Evolutionary conservation across 2,888 invertebrate species (phyloP).

Genomic region (Ormyrus thymus): DNA sequence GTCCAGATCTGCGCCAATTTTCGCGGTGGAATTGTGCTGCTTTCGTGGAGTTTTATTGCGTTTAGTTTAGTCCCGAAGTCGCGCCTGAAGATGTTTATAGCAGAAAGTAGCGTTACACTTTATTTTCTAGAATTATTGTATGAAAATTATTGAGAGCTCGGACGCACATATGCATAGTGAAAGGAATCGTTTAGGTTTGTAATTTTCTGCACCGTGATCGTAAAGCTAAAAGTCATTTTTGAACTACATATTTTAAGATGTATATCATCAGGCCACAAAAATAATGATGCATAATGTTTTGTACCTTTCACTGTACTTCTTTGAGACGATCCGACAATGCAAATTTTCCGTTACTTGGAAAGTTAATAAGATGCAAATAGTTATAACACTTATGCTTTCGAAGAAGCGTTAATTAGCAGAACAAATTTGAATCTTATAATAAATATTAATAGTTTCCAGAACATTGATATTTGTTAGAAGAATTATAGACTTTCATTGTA

Average conservation of each 20-base stretch:
- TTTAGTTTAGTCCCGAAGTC: background rate
- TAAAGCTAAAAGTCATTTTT: slow-evolving; percentile 30
- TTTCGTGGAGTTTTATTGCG: slow-evolving; percentile 26
- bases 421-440: too few species aligned
- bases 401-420: too few species aligned
- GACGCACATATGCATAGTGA: slow-evolving; percentile 12
- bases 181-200: slow-evolving; percentile 11
- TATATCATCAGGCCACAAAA: background rate
- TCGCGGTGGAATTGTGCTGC: background rate
- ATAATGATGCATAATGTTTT: background rate
- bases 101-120: slow-evolving; percentile 29
- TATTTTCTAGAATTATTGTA: slow-evolving; percentile 22
- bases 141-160: slow-evolving; percentile 22
- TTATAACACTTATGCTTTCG: too few species aligned
- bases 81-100: slow-evolving; percentile 9
- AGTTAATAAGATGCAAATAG: too few species aligned
- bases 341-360: too few species aligned
- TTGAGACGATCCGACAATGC: too few species aligned
- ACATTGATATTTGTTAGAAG: too few species aligned
- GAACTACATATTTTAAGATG: background rate
- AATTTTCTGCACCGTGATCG: slow-evolving; percentile 23
- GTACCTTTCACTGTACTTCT: slow-evolving; percentile 11
- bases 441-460: too few species aligned
- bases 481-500: too few species aligned
- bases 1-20: background rate